These are phyloP conservation scores for Rhabdophis nuchalis DNA, from an alignment of 2,797 vertebrate genomes.

Conservation along the genomic window DNA sequence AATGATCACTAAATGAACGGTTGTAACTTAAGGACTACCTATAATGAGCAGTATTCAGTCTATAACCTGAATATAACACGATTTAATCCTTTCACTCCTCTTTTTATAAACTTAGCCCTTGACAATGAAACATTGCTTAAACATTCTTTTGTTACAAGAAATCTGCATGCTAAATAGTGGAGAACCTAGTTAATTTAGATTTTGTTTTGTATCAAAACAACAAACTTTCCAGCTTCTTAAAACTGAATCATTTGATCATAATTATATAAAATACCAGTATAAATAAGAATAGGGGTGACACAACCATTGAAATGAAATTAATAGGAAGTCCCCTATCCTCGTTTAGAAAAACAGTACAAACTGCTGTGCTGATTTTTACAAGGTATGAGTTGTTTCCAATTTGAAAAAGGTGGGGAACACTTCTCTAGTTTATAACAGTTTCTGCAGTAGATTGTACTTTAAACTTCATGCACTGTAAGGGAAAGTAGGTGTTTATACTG, in stretches of 20 bases:
- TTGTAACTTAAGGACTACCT: not conserved
- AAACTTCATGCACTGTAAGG: not conserved
- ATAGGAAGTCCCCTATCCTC: not conserved
- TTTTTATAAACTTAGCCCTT: not conserved
- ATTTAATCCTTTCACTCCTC: not conserved
- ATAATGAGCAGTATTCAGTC: not conserved
- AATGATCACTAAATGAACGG: not conserved
- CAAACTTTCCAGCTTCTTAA: slow-evolving; percentile 1
- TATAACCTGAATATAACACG: not conserved
- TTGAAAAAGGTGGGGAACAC: not conserved
- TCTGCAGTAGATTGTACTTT: not conserved
- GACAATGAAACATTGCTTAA: not conserved
- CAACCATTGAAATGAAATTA: not conserved
- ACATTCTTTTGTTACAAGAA: not conserved
- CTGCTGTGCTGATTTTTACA: not conserved
- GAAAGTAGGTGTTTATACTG: not conserved
- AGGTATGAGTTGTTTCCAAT: not conserved
- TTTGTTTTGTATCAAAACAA: not conserved
- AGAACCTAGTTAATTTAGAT: not conserved
- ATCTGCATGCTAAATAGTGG: not conserved
- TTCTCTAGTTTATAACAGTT: not conserved
- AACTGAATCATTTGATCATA: not conserved
- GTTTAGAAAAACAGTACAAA: too few species aligned
- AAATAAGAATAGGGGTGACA: not conserved
- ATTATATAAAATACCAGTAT: not conserved